Base-by-base conservation (phyloP, 1,140 invertebrate species). In the Drosophila eugracilis region DNA sequence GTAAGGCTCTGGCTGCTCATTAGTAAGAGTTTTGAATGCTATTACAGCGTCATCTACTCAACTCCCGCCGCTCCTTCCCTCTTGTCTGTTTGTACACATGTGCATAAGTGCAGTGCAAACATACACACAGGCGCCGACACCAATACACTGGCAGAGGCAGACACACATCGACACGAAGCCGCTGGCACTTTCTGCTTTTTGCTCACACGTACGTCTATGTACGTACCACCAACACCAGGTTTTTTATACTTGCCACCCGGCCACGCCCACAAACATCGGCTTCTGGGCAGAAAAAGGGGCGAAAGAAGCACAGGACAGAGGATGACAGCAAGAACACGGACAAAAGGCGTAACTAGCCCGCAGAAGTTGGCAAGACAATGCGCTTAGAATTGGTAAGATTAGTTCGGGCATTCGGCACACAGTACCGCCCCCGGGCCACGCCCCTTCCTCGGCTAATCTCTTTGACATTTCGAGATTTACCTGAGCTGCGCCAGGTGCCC, bases 21-120 rank as follows among this genome's bases (percentile, higher is more conserved):
- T 88, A 88, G 83, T 88, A 67, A 81, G 83, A 88, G 83, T 88
- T 88, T 86, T 88, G 83, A 83, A 88, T 88, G 83, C 83, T 83
- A 88, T 88, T 88, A 88, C 84, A 83, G 78, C 78, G 78, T 83
- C 83, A 89, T 83, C 83, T 83, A 88, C 81, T 86, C 83, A 47
- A 81, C 72, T 86, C 71, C 84, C 60, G 44, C 80, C 21, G 15
- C 15, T 17, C 10, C 19, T 24, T 9, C 19, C 17, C 30, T 14
- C 6, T 12, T 48, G 26, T 42, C 66, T 78, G 78, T 71, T 88
- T 78, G 73, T 77, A 81, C 78, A 69, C 84, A 75, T 89, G 83
- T 86, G 78, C 83, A 83, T 88, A 88, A 86, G 78, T 86, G 83
- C 78, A 86, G 58, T 36, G 60, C 63, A 75, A 81, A 85, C 77